Percentiles rank a stretch among this genome's conserved stretches.
Evolutionary conservation across 1,140 invertebrate species (phyloP).

Genomic region (Drosophila kanapiae): DNA sequence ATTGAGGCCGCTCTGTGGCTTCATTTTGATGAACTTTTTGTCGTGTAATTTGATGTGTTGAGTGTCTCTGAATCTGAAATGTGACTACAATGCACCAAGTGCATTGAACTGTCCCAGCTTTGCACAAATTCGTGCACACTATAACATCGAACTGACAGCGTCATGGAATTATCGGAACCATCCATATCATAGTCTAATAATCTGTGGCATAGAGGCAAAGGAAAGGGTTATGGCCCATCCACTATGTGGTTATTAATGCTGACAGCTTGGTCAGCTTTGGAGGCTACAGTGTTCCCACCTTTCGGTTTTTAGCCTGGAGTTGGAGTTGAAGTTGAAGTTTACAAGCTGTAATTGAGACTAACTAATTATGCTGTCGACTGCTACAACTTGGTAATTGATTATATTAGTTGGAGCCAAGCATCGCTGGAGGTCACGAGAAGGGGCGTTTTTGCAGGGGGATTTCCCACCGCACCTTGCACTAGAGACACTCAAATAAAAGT

Average conservation of each 20-base stretch:
- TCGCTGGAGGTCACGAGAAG: constrained; percentile 18
- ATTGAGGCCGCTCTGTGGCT: constrained; percentile 1
- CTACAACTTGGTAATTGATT: constrained; percentile 45
- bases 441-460: neutral
- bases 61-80: constrained; percentile 46
- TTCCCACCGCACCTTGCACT: neutral
- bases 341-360: constrained; percentile 38
- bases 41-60: constrained; percentile 65
- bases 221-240: constrained; percentile 6
- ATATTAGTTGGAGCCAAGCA: constrained; percentile 31
- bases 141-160: constrained; percentile 35
- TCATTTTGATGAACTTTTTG: constrained; percentile 52
- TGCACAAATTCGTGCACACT: constrained; percentile 64
- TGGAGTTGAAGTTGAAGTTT: constrained; percentile 10
- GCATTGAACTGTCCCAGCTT: constrained; percentile 66
- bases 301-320: neutral
- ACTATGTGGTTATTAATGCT: constrained; percentile 32
- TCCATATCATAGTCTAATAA: constrained; percentile 1
- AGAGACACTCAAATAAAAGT: neutral
- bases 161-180: constrained; percentile 20
- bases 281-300: constrained; percentile 11
- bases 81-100: constrained; percentile 55
- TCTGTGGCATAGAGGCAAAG: constrained; percentile 6
- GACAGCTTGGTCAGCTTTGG: constrained; percentile 13
- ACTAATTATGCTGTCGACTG: constrained; percentile 41